A percentile compares a stretch with the other conserved stretches of the same genome.
Conservation (phyloP, 2,888 invertebrate genomes). For the Plemyria rubiginata region DNA sequence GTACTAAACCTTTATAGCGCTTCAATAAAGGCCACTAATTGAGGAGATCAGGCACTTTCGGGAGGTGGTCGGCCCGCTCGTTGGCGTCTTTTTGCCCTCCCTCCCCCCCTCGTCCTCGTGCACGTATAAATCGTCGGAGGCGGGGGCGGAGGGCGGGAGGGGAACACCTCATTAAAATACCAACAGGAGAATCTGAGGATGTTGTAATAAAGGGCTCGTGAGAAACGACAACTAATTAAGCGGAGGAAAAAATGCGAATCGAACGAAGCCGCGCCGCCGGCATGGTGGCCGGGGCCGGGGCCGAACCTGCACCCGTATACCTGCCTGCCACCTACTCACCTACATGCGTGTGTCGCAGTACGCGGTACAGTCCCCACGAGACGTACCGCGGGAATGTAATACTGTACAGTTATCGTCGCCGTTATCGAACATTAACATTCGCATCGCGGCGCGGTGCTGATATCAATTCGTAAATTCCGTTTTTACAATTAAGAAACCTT, state of each 20-base stretch:
- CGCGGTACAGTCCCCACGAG: too few relatives aligned
- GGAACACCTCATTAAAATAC: constrained; percentile 73
- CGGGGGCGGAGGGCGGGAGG: constrained; percentile 8
- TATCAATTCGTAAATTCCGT: too few relatives aligned
- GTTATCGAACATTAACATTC: neutral
- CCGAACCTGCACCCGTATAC: neutral
- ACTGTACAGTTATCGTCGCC: constrained; percentile 10
- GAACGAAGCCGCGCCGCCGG: constrained; percentile 28
- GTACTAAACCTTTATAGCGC: constrained; percentile 1
- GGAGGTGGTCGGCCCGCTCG: constrained; percentile 27
- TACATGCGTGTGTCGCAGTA: too few relatives aligned
- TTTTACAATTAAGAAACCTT: too few relatives aligned
- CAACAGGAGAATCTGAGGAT: constrained; percentile 60
- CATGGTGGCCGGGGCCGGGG: neutral
- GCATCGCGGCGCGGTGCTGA: neutral
- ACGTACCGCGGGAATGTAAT: constrained; percentile 5
- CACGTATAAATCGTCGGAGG: constrained; percentile 51
- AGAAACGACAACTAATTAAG: constrained; percentile 70
- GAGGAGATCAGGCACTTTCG: constrained; percentile 2
- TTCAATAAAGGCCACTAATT: constrained; percentile 27
- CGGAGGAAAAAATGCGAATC: constrained; percentile 49
- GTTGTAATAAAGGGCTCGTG: constrained; percentile 63
- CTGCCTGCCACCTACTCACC: neutral
- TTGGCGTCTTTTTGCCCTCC: constrained; percentile 55
- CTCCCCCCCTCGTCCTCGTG: constrained; percentile 12